These are phyloP conservation scores for Noctua fimbriata DNA, from an alignment of 2,888 invertebrate species.

Conservation along the genomic window DNA sequence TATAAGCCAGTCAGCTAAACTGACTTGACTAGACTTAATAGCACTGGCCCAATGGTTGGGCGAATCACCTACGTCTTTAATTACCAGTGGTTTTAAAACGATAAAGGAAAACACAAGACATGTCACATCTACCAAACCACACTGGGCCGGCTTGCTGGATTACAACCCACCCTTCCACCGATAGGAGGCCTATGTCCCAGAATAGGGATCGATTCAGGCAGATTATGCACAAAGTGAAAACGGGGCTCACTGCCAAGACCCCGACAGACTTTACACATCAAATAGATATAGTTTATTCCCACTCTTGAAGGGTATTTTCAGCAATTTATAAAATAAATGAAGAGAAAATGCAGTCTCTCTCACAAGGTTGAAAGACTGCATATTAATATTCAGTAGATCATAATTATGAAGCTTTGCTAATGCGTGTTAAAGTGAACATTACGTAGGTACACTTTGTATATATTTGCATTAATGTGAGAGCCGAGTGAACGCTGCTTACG, in stretches of 20 bases:
- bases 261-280: background rate
- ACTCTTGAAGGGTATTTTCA: background rate
- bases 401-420: conserved; percentile 17
- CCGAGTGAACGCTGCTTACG: background rate
- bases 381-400: conserved; percentile 23
- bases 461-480: conserved; percentile 21
- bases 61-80: background rate
- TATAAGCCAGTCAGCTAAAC: too few species aligned
- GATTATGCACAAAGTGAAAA: background rate
- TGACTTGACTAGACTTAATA: too few species aligned
- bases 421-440: conserved; percentile 23
- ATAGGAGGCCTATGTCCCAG: background rate
- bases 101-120: too few species aligned
- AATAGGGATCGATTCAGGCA: background rate
- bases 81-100: conserved; percentile 1
- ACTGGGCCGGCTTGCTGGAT: background rate
- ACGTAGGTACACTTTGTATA: conserved; percentile 21
- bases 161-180: background rate
- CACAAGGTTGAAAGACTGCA: background rate
- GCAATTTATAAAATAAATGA: background rate
- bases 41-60: too few species aligned
- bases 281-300: background rate
- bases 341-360: background rate
- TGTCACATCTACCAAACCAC: background rate
- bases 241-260: background rate